A percentile compares a stretch with the other conserved stretches of the same genome.
These are phyloP conservation scores for Stigmatopora nigra DNA, from an alignment of 2,113 vertebrate genomes.

Conservation along the genomic window DNA sequence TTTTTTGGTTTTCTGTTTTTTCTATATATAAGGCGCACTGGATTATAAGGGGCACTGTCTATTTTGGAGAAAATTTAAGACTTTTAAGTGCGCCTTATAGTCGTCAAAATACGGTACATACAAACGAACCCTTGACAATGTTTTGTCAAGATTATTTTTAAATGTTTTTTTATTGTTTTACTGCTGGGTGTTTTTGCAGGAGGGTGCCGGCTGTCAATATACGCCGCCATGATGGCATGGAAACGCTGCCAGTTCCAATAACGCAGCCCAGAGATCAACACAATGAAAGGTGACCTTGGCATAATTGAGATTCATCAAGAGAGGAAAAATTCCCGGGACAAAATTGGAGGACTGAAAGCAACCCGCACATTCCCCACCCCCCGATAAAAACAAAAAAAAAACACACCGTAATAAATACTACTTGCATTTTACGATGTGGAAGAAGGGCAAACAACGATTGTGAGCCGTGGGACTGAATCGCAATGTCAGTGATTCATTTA, in stretches of 20 bases:
- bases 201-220: slow-evolving; percentile 70
- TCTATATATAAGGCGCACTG: too few species aligned
- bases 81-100: too few species aligned
- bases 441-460: slow-evolving; percentile 51
- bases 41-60: too few species aligned
- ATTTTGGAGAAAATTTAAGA: too few species aligned
- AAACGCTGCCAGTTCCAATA: slow-evolving; percentile 76
- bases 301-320: slow-evolving; percentile 78
- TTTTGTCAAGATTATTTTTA: neutral
- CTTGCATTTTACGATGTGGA: slow-evolving; percentile 54
- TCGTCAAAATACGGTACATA: too few species aligned
- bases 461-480: slow-evolving; percentile 41
- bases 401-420: slow-evolving; percentile 54
- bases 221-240: slow-evolving; percentile 66
- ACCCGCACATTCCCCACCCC: neutral
- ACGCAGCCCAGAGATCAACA: slow-evolving; percentile 65
- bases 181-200: slow-evolving; percentile 55
- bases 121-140: neutral
- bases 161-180: neutral
- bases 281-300: slow-evolving; percentile 77
- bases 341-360: slow-evolving; percentile 54
- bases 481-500: slow-evolving; percentile 41
- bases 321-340: slow-evolving; percentile 36
- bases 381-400: slow-evolving; percentile 11
- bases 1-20: too few species aligned